Evolutionary conservation across 2,113 vertebrate genomes (phyloP).

Genomic region (Corythornis madagascariensis): DNA sequence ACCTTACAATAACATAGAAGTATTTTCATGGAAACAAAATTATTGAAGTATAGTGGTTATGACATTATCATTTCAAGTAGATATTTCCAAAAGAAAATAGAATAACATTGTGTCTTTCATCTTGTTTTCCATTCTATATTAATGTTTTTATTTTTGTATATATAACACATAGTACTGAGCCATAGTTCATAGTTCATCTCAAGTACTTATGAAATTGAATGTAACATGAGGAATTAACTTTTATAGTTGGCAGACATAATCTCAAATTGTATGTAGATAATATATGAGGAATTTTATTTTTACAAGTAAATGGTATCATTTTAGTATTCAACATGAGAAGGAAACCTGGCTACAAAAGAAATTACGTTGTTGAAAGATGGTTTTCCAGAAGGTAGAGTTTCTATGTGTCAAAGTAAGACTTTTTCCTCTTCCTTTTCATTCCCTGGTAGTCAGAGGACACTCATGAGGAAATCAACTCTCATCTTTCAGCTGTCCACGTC

Average conservation of each 20-base stretch:
- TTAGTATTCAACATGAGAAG: background rate
- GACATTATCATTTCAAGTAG: background rate
- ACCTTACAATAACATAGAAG: background rate
- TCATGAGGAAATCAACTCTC: background rate
- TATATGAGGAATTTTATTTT: background rate
- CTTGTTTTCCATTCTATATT: background rate
- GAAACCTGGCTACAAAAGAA: background rate
- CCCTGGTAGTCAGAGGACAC: background rate
- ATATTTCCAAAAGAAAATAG: background rate
- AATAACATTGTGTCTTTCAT: background rate
- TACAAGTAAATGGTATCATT: background rate
- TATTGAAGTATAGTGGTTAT: background rate
- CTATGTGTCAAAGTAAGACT: background rate
- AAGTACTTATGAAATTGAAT: background rate
- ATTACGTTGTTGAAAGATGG: background rate
- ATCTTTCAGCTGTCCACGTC: background rate
- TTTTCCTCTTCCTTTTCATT: background rate
- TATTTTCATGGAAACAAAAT: background rate
- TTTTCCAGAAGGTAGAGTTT: background rate
- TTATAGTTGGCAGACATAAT: background rate
- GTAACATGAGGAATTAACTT: background rate
- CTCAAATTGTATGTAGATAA: background rate
- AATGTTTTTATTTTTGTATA: background rate
- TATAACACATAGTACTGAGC: background rate
- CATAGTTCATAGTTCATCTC: background rate